Conservation (phyloP, 2,797 vertebrate species). For the Chrysocyon brachyurus region DNA sequence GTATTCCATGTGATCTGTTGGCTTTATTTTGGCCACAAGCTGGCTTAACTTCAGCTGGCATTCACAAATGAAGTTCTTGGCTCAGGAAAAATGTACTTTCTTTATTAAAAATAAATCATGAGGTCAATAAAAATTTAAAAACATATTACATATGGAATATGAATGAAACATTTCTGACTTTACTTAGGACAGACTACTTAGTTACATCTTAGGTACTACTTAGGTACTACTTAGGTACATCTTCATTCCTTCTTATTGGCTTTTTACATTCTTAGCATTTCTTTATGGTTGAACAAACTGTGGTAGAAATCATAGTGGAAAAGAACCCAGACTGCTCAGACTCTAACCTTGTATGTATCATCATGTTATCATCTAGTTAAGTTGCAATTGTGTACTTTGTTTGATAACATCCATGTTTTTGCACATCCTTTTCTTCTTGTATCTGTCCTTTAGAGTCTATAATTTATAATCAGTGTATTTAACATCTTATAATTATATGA, state of each 20-base stretch:
- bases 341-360: neutral
- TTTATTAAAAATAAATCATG: neutral
- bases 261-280: neutral
- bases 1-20: neutral
- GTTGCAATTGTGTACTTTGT: neutral
- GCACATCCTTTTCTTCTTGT: neutral
- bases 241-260: neutral
- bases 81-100: neutral
- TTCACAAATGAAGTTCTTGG: conserved; percentile 15
- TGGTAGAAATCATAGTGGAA: neutral
- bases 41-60: neutral
- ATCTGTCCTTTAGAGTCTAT: neutral
- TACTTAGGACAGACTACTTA: neutral
- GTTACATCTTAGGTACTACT: neutral
- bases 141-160: neutral
- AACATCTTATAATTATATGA: neutral
- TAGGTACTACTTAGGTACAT: neutral
- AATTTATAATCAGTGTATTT: neutral
- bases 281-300: neutral
- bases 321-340: neutral
- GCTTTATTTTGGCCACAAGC: neutral
- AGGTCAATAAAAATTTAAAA: neutral
- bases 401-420: neutral
- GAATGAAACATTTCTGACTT: neutral
- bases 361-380: neutral